Evolutionary conservation across 2,797 vertebrate species (phyloP).

Genomic region (Pogoniulus pusillus): DNA sequence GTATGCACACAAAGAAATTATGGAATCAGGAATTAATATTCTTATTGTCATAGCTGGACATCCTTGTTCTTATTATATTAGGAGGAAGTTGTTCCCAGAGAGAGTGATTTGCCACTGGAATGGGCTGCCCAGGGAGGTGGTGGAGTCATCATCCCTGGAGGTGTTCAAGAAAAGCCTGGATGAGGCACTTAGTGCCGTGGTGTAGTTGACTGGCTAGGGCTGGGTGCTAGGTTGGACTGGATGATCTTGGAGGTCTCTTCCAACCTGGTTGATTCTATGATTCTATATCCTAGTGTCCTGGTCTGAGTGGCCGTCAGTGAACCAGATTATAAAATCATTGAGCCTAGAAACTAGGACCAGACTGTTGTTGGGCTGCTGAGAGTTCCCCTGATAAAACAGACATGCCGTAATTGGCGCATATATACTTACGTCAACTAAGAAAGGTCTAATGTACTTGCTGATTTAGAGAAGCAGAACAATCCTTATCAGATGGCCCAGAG

Average conservation of each 20-base stretch:
- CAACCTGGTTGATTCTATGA: no score
- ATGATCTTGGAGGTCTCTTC: no score
- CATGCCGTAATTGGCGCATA: not conserved
- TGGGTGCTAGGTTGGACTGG: no score
- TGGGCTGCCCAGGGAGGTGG: no score
- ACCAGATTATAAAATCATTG: not conserved
- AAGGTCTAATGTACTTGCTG: not conserved
- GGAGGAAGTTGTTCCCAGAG: no score
- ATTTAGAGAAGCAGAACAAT: not conserved
- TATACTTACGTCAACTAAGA: not conserved
- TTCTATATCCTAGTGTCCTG: not conserved
- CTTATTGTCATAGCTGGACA: not conserved
- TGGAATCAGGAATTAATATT: not conserved
- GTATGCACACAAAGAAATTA: not conserved
- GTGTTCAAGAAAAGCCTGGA: no score
- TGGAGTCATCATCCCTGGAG: no score
- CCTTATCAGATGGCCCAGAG: slow-evolving; percentile 35
- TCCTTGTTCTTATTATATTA: not conserved
- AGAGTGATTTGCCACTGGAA: no score
- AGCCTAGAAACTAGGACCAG: not conserved
- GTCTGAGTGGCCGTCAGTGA: not conserved
- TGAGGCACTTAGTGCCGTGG: no score
- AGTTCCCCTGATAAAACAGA: not conserved
- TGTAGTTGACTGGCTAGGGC: no score
- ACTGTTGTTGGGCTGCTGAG: not conserved